Evolutionary conservation across 2,797 vertebrate genomes (phyloP).

Genomic region (Percopsis omiscomaycus): DNA sequence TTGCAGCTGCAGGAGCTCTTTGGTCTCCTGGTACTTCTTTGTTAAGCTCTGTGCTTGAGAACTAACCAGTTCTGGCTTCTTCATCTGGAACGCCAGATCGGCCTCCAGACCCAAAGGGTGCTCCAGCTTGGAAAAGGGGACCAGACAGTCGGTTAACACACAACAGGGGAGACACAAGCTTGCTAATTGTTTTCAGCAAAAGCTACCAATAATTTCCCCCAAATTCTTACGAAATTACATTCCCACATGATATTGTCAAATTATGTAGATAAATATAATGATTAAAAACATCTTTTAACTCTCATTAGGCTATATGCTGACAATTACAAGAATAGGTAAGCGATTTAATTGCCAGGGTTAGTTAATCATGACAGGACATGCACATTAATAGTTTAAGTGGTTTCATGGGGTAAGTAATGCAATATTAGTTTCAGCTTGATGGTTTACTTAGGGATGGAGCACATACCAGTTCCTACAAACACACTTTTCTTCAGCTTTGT

Average conservation of each 20-base stretch:
- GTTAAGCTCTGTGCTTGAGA: conserved; percentile 86
- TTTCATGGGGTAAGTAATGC: conserved; percentile 74
- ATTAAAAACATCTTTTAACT: conserved; percentile 48
- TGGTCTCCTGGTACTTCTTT: conserved; percentile 88
- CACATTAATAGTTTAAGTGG: conserved; percentile 78
- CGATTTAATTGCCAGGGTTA: conserved; percentile 72
- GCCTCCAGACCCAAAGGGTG: conserved; percentile 84
- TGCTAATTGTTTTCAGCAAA: conserved; percentile 61
- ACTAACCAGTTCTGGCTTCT: conserved; percentile 85
- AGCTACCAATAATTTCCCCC: conserved; percentile 49
- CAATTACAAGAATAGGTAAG: conserved; percentile 67
- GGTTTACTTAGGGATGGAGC: conserved; percentile 67
- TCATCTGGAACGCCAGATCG: conserved; percentile 81
- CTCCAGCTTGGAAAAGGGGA: conserved; percentile 89
- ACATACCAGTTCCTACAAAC: conserved; percentile 63
- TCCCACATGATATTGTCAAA: conserved; percentile 43
- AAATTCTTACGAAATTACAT: conserved; percentile 41
- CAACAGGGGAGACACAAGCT: conserved; percentile 79
- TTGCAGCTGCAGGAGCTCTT: conserved; percentile 85
- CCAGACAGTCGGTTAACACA: conserved; percentile 88
- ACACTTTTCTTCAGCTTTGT: conserved; percentile 41
- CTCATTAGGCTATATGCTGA: conserved; percentile 49
- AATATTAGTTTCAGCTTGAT: conserved; percentile 78
- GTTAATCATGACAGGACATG: conserved; percentile 76
- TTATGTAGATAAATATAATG: conserved; percentile 49